A percentile compares a stretch with the other conserved stretches of the same genome.
phyloP scores from a whole-genome alignment of 2,888 invertebrate species.

The Noctuana brunneofusca region DNA sequence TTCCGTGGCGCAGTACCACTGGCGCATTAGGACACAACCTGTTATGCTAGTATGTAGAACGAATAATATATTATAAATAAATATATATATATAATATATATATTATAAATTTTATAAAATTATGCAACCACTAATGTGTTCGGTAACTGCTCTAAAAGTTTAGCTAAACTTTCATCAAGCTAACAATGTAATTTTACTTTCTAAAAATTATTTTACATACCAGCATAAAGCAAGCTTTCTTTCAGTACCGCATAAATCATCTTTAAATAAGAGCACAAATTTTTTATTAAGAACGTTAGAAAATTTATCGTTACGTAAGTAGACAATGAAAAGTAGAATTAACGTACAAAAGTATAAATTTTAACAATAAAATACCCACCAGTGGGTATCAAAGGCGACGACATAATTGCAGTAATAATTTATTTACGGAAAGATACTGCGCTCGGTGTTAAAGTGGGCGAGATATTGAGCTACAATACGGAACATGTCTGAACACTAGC shows the following conservation, averaged over 20 bases:
- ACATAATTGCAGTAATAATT: conserved; percentile 24
- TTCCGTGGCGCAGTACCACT: too few species aligned
- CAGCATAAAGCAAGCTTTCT: too few species aligned
- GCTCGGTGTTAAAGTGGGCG: conserved; percentile 3
- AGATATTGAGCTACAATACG: not conserved
- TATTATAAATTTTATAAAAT: too few species aligned
- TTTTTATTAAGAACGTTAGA: conserved; percentile 10
- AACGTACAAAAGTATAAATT: conserved; percentile 17
- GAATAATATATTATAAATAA: too few species aligned
- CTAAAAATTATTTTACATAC: too few species aligned
- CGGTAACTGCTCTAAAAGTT: too few species aligned
- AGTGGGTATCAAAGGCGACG: not conserved
- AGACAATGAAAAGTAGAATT: conserved; percentile 5
- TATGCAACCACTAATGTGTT: too few species aligned
- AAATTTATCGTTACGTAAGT: conserved; percentile 24
- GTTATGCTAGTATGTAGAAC: too few species aligned
- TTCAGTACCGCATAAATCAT: conserved; percentile 1
- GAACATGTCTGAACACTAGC: not conserved
- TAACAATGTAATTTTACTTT: too few species aligned
- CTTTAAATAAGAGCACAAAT: conserved; percentile 1
- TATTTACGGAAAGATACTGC: conserved; percentile 18
- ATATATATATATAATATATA: too few species aligned
- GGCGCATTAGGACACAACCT: too few species aligned
- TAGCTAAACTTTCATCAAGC: too few species aligned
- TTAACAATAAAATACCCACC: conserved; percentile 16